phyloP scores from a whole-genome alignment of 2,113 vertebrate genomes.

The Paratilapia polleni region DNA sequence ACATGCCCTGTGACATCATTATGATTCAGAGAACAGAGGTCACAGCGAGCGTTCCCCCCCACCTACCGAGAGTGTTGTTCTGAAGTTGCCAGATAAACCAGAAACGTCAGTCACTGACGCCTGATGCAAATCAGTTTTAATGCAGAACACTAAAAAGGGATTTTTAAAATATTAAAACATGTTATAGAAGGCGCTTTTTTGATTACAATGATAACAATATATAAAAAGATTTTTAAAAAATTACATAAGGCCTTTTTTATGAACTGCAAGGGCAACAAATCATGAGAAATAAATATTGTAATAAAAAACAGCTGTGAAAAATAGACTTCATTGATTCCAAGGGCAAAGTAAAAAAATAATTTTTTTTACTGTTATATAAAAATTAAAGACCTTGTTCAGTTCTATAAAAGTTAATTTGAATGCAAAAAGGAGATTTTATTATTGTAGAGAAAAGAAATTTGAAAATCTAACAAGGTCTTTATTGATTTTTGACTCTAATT shows the following conservation, averaged over 20 bases:
- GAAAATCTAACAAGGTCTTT: too few relatives aligned
- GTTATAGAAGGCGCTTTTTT: too few relatives aligned
- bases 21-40: constrained; percentile 25
- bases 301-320: not conserved
- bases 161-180: too few relatives aligned
- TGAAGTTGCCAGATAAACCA: constrained; percentile 12
- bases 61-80: not conserved
- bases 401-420: not conserved
- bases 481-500: too few relatives aligned
- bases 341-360: too few relatives aligned
- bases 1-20: constrained; percentile 5
- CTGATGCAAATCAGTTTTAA: not conserved
- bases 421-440: not conserved
- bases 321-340: too few relatives aligned
- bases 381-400: not conserved
- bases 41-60: not conserved
- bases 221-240: too few relatives aligned
- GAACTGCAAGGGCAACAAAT: too few relatives aligned
- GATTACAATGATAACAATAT: too few relatives aligned
- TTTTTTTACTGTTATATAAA: not conserved
- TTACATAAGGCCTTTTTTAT: not conserved
- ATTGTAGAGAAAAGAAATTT: too few relatives aligned
- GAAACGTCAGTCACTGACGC: not conserved
- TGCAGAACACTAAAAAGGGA: too few relatives aligned
- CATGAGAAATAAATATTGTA: too few relatives aligned